These are phyloP conservation scores for Cataglyphis albicans DNA, from an alignment of 2,888 invertebrate genomes.

Conservation along the genomic window DNA sequence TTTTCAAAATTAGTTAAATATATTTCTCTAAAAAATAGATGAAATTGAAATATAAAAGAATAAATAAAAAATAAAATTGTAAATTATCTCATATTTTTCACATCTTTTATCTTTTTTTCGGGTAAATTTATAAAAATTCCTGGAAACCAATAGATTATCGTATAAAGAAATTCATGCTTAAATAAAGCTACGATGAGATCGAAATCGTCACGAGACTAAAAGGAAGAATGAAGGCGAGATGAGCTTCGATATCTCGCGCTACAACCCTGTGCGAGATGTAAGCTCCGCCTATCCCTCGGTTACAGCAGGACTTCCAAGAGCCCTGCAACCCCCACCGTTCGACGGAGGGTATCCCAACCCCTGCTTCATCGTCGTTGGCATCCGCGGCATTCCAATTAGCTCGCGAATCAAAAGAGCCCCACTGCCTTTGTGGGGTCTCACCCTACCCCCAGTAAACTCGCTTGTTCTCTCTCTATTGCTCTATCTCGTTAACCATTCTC, in stretches of 20 bases:
- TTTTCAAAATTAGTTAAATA: background rate
- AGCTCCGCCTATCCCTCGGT: constrained; percentile 82
- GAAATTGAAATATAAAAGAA: background rate
- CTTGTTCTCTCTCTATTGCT: constrained; percentile 65
- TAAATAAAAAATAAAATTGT: background rate
- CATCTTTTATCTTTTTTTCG: background rate
- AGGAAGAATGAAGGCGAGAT: constrained; percentile 68
- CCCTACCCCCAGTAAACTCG: constrained; percentile 74
- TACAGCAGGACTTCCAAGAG: constrained; percentile 78
- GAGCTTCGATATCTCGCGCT: constrained; percentile 79
- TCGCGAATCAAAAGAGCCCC: constrained; percentile 86
- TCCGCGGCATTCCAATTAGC: constrained; percentile 86
- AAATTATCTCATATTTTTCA: background rate
- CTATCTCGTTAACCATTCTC: constrained; percentile 47
- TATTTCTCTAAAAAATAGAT: background rate
- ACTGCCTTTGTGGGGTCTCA: constrained; percentile 85
- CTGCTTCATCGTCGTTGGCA: constrained; percentile 84
- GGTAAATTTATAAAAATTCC: constrained; percentile 14
- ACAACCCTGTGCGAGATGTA: constrained; percentile 79
- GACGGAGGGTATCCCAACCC: constrained; percentile 75
- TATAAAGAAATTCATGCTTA: constrained; percentile 42
- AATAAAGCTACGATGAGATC: constrained; percentile 42
- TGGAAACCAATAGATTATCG: constrained; percentile 21
- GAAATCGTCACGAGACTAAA: constrained; percentile 62
- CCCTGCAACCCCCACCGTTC: constrained; percentile 67